Conservation (phyloP, 2,797 vertebrate species). For the Acanthurus tractus region DNA sequence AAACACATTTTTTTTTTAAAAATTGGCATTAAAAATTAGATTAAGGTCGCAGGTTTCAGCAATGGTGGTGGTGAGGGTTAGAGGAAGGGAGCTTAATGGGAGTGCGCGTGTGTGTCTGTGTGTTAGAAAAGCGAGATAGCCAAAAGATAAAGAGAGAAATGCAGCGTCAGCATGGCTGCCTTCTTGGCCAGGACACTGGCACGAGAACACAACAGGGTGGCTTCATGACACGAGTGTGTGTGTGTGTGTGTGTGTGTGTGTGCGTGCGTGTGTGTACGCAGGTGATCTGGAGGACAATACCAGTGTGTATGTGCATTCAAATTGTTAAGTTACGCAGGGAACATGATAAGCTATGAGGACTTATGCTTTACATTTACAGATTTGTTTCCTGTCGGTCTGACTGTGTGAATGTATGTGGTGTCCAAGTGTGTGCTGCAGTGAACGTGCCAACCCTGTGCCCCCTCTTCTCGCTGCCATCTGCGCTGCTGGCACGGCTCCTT, state of each 20-base stretch:
- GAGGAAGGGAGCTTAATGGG: background rate
- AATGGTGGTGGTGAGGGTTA: background rate
- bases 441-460: constrained; percentile 56
- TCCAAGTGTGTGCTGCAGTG: constrained; percentile 42
- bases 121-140: constrained; percentile 16
- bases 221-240: constrained; percentile 3
- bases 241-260: background rate
- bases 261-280: background rate
- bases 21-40: constrained; percentile 40
- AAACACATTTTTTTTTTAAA: constrained; percentile 5
- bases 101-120: constrained; percentile 12
- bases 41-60: constrained; percentile 36
- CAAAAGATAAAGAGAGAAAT: constrained; percentile 36
- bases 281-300: constrained; percentile 1
- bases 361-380: constrained; percentile 32
- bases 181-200: constrained; percentile 34
- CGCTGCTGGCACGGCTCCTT: constrained; percentile 74
- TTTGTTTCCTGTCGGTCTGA: constrained; percentile 10
- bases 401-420: constrained; percentile 17
- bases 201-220: background rate
- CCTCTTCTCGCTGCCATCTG: constrained; percentile 77
- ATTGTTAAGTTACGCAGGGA: constrained; percentile 12
- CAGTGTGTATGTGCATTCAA: background rate
- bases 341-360: constrained; percentile 38
- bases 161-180: constrained; percentile 56